A percentile compares a stretch with the other conserved stretches of the same genome.
Evolutionary conservation across 2,797 vertebrate species (phyloP).

Genomic region (Etheostoma perlongum): DNA sequence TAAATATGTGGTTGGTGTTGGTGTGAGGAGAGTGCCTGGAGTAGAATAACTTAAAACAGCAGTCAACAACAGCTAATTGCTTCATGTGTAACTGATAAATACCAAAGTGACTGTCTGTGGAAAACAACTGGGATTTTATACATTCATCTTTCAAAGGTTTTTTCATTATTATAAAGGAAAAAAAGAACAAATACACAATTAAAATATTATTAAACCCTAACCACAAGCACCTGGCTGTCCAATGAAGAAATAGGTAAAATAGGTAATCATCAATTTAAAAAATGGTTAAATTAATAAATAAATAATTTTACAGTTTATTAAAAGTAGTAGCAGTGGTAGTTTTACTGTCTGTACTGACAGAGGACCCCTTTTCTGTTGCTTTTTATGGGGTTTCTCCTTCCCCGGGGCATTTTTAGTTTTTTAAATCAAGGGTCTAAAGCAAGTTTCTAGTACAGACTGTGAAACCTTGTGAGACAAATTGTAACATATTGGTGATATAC

Average conservation of each 20-base stretch:
- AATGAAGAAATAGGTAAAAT: background rate
- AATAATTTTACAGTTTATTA: background rate
- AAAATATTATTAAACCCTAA: background rate
- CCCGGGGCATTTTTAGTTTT: no score
- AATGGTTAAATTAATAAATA: background rate
- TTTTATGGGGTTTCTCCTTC: background rate
- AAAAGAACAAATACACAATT: constrained; percentile 6
- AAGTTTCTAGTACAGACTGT: background rate
- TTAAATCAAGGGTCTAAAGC: background rate
- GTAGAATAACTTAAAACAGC: background rate
- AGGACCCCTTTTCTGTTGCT: background rate
- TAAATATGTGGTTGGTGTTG: background rate
- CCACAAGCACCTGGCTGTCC: background rate
- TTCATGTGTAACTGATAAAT: constrained; percentile 6
- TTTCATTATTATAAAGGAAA: constrained; percentile 2
- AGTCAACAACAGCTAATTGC: background rate
- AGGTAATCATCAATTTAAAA: background rate
- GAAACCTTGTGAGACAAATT: background rate
- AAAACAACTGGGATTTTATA: background rate
- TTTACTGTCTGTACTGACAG: background rate
- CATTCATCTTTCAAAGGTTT: background rate
- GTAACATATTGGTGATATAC: no score
- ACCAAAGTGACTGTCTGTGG: background rate
- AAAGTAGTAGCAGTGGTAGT: background rate
- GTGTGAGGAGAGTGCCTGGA: background rate